Conservation (phyloP, 2,888 invertebrate genomes). For the Hetaerina titia region DNA sequence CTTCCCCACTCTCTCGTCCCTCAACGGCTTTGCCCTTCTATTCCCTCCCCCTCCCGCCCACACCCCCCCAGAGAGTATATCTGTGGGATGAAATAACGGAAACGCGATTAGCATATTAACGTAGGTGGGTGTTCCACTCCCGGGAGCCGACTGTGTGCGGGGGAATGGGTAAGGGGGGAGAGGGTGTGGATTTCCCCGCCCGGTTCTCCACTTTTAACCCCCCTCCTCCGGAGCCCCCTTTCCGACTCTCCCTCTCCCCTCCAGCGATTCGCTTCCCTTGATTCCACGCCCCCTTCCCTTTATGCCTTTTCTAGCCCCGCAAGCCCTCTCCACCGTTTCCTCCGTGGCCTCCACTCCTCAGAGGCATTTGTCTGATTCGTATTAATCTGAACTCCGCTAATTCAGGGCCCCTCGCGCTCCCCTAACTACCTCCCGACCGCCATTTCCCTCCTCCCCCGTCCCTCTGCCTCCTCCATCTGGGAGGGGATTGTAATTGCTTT, state of each 20-base stretch:
- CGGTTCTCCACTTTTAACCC: not conserved
- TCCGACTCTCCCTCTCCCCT: not conserved
- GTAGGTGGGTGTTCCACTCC: slow-evolving; percentile 64
- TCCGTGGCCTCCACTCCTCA: not conserved
- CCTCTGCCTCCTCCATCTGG: not conserved
- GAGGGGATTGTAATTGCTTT: slow-evolving; percentile 53
- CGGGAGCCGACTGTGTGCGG: not conserved
- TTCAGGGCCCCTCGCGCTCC: not conserved
- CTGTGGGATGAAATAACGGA: slow-evolving; percentile 63
- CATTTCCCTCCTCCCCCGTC: not conserved
- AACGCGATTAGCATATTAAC: slow-evolving; percentile 67
- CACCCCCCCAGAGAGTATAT: not conserved
- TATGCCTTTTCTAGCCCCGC: not conserved
- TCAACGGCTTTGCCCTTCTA: not conserved
- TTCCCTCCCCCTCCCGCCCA: not conserved
- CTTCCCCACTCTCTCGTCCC: not conserved
- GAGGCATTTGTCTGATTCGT: slow-evolving; percentile 66
- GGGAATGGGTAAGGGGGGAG: not conserved
- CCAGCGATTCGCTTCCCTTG: not conserved
- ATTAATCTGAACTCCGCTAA: slow-evolving; percentile 59
- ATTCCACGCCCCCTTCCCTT: not conserved
- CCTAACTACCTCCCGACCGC: not conserved
- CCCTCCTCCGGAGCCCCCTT: not conserved
- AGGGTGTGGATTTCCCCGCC: not conserved
- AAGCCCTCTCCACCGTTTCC: not conserved